phyloP scores from a whole-genome alignment of 30 jellyfish, hydroid and myxozoan genomes.

The Turritopsis dohrnii region DNA sequence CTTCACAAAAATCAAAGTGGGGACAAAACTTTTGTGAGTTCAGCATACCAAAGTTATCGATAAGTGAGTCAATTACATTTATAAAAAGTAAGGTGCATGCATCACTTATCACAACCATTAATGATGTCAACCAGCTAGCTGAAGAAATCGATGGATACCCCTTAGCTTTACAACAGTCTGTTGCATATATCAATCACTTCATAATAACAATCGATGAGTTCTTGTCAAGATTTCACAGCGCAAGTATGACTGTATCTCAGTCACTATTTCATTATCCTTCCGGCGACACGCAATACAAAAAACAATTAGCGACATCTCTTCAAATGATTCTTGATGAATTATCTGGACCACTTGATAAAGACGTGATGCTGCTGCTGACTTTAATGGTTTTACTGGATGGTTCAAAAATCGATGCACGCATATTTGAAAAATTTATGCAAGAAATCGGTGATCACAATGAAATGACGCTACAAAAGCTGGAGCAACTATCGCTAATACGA shows the following conservation, averaged over 20 bases:
- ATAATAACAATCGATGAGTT: constrained; percentile 5
- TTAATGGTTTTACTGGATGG: background rate
- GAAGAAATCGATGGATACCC: constrained; percentile 42
- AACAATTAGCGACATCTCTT: constrained; percentile 39
- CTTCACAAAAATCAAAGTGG: constrained; percentile 49
- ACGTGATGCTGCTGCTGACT: background rate
- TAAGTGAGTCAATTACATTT: constrained; percentile 32
- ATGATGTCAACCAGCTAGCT: constrained; percentile 31
- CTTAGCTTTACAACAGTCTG: constrained; percentile 51
- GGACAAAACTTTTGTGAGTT: constrained; percentile 18
- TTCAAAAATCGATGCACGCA: background rate
- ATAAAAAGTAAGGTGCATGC: constrained; percentile 4
- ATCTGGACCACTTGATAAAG: background rate
- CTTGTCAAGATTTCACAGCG: constrained; percentile 27
- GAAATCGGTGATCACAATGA: background rate
- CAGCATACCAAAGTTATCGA: constrained; percentile 22
- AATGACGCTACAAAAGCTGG: background rate
- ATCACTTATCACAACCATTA: background rate
- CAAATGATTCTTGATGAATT: constrained; percentile 41
- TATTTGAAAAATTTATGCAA: background rate
- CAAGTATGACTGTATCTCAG: background rate
- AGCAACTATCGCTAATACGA: background rate
- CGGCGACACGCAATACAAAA: constrained; percentile 24
- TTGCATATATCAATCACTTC: constrained; percentile 2
- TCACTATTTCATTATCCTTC: constrained; percentile 11